Base-by-base conservation (phyloP, 2,888 invertebrate species). In the Melikaiella ostensackeni region DNA sequence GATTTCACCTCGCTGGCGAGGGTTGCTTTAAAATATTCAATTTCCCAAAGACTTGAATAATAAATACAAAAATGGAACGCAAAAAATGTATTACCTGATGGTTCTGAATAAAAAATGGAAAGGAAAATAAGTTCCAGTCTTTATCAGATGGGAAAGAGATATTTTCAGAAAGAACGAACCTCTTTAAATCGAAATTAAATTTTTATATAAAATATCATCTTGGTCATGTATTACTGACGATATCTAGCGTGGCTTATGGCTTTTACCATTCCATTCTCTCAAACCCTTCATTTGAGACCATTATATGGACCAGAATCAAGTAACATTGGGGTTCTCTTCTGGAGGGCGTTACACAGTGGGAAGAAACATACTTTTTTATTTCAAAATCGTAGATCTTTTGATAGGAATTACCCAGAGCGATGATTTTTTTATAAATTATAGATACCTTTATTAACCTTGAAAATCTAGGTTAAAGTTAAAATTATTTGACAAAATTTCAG, bases 261-360 rank as follows among this genome's bases (percentile, higher is more conserved):
- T 59, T 59, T 27, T 13, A 59, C 59, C 59, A 59, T 16, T 59
- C 59, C 13, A 59, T 59, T 59, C 16, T 50, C 30, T 46, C 33
- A 70, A 70, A 50, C 70, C 70, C 50, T 70, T 70, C 19, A 70
- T 70, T 55, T 70, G 30, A 30, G 50, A 30, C 33, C 50, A 70
- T 50, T n/a, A 70, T 19, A 70, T 33, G 50, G 21, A 50, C 70
- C 21, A 33, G 50, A 70, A 70, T 50, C 70, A 70, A 70, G 33
- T 50, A 70, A 70, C 70, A 70, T 70, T 50, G 33, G 42, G 70
- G 64, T 33, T 66, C n/a, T 27, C 27, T 50, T 50, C 33, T 70
- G 30, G n/a, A 50, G 70, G 70, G 70, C 70, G n/a, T 70, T 50
- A 50, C n/a, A n/a, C n/a, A n/a, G n/a, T n/a, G n/a, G n/a, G n/a